Evolutionary conservation across 2,797 vertebrate genomes (phyloP).

Genomic region (Characodon lateralis): DNA sequence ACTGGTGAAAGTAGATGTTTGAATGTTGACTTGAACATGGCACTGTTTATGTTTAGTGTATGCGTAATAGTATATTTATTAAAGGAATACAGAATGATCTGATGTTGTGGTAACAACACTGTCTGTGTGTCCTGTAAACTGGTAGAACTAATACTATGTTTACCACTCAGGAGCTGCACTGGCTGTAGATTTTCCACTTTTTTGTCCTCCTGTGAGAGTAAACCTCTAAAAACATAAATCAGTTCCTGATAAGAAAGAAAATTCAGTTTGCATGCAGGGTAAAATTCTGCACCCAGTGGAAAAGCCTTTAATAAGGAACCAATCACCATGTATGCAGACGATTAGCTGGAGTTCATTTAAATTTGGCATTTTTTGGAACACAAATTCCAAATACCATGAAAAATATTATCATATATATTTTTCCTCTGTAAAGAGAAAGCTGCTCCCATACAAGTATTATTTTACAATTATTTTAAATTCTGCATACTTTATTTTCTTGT

Average conservation of each 20-base stretch:
- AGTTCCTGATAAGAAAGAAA: neutral
- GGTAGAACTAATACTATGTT: conserved; percentile 51
- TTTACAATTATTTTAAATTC: conserved; percentile 30
- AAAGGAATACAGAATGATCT: conserved; percentile 32
- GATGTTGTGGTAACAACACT: neutral
- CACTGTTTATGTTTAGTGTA: conserved; percentile 24
- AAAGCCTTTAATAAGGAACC: neutral
- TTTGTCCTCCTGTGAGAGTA: neutral
- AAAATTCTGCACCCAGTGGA: conserved; percentile 20
- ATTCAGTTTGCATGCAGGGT: conserved; percentile 21
- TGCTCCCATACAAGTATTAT: conserved; percentile 22
- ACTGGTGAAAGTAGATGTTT: neutral
- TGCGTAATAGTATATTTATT: conserved; percentile 48
- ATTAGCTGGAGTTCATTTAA: neutral
- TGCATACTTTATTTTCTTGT: conserved; percentile 10
- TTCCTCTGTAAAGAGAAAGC: conserved; percentile 46
- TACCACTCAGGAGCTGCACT: conserved; percentile 69
- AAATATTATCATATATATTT: neutral
- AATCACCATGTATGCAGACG: conserved; percentile 16
- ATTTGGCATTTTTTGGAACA: no score
- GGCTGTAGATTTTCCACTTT: conserved; percentile 16
- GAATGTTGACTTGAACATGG: conserved; percentile 27
- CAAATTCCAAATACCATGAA: no score
- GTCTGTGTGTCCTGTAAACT: conserved; percentile 29
- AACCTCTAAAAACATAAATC: conserved; percentile 1